These are phyloP conservation scores for Zaprionus kolodkinae DNA, from an alignment of 1,140 invertebrate genomes.

Conservation along the genomic window DNA sequence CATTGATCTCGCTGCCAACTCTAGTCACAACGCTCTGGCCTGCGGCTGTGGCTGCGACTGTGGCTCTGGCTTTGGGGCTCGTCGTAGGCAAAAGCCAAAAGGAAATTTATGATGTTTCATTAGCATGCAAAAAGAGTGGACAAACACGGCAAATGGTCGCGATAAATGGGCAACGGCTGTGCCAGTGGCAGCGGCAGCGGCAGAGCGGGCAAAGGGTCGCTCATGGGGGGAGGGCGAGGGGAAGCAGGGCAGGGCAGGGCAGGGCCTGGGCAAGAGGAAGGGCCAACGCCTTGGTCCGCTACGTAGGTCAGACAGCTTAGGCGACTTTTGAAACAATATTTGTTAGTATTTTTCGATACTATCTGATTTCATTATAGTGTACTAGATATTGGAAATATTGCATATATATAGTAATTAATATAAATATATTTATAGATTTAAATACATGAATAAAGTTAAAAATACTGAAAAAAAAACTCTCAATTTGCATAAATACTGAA, in stretches of 20 bases:
- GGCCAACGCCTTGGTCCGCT: slow-evolving; percentile 11
- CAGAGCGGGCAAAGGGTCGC: not conserved
- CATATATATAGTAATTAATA: too few relatives aligned
- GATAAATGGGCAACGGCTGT: slow-evolving; percentile 12
- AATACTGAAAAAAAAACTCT: too few relatives aligned
- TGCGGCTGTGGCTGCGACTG: not conserved
- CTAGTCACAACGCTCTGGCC: slow-evolving; percentile 26
- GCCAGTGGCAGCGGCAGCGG: not conserved
- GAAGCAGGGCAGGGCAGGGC: not conserved
- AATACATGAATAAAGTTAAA: too few relatives aligned
- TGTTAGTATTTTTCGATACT: slow-evolving; percentile 8
- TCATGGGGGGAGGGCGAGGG: not conserved
- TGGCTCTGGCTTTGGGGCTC: slow-evolving; percentile 2
- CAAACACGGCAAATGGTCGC: slow-evolving; percentile 38
- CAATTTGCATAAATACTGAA: too few relatives aligned
- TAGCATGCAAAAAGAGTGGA: slow-evolving; percentile 72
- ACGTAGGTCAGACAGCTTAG: too few relatives aligned
- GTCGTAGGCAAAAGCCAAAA: slow-evolving; percentile 19
- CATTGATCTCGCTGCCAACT: slow-evolving; percentile 40
- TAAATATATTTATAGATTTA: too few relatives aligned
- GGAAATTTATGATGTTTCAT: slow-evolving; percentile 75
- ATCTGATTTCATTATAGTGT: not conserved
- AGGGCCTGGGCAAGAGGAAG: not conserved
- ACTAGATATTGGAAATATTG: not conserved
- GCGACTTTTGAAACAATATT: slow-evolving; percentile 25